A percentile compares a stretch with the other conserved stretches of the same genome.
Evolutionary conservation across 2,113 vertebrate species (phyloP).

Genomic region (Xenopus borealis): DNA sequence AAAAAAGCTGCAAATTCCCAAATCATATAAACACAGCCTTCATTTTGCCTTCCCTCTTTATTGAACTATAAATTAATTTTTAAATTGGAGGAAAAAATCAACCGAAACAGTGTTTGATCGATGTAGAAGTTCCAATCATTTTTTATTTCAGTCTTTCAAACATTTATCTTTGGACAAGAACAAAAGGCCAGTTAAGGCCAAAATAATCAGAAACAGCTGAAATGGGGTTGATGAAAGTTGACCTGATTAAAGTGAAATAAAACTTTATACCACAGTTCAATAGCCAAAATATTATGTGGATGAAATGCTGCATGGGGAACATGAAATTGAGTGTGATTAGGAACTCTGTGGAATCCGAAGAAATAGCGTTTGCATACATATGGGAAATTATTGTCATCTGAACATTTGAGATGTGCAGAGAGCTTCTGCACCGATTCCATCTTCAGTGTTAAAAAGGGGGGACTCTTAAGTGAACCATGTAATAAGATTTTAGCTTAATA

Average conservation of each 20-base stretch:
- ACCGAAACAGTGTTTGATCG: constrained; percentile 5
- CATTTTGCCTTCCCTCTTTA: constrained; percentile 9
- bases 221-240: constrained; percentile 41
- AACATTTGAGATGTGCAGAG: constrained; percentile 35
- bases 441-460: constrained; percentile 31
- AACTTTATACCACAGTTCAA: constrained; percentile 37
- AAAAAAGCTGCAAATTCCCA: neutral
- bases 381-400: constrained; percentile 40
- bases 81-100: constrained; percentile 11
- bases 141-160: constrained; percentile 11
- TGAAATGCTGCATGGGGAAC: constrained; percentile 22
- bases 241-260: constrained; percentile 38
- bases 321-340: constrained; percentile 33
- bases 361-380: constrained; percentile 39
- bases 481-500: constrained; percentile 42
- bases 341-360: constrained; percentile 11
- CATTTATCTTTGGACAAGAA: constrained; percentile 23
- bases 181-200: constrained; percentile 40
- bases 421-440: constrained; percentile 26
- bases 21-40: constrained; percentile 26
- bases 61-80: constrained; percentile 15
- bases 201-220: constrained; percentile 34
- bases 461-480: constrained; percentile 41
- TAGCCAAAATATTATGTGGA: constrained; percentile 26
- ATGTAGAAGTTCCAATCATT: constrained; percentile 10